These are phyloP conservation scores for Metellina segmentata DNA, from an alignment of 2,888 invertebrate genomes.

Conservation along the genomic window DNA sequence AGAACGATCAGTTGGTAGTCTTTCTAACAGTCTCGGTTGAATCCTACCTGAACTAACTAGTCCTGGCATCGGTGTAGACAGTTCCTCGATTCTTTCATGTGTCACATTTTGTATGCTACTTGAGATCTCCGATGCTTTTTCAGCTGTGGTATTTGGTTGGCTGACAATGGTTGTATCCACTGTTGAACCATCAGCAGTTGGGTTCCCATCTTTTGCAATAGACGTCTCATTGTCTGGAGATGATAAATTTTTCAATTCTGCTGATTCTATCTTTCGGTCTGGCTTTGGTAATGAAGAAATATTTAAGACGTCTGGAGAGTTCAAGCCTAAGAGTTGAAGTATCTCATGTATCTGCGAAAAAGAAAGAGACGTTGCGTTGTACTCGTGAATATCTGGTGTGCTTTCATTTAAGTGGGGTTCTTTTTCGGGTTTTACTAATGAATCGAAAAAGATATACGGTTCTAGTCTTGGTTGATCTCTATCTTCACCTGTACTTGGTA, in stretches of 20 bases:
- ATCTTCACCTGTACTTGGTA: slow-evolving; percentile 29
- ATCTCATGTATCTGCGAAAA: slow-evolving; percentile 42
- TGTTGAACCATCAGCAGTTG: no score
- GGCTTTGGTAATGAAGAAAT: neutral
- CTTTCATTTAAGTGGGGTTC: neutral
- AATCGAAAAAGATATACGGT: slow-evolving; percentile 13
- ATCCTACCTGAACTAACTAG: slow-evolving; percentile 58
- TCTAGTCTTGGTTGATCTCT: neutral
- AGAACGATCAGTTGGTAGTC: neutral
- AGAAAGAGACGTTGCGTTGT: slow-evolving; percentile 27
- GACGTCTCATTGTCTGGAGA: neutral
- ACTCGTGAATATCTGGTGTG: neutral
- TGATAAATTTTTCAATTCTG: neutral
- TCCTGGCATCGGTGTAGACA: neutral
- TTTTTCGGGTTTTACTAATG: neutral
- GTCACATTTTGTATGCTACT: neutral
- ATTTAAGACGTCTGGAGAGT: neutral
- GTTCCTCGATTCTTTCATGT: neutral
- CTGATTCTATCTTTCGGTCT: neutral
- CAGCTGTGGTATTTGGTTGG: neutral
- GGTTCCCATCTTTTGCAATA: no score
- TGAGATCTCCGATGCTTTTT: neutral
- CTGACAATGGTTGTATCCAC: neutral
- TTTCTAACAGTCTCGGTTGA: slow-evolving; percentile 58
- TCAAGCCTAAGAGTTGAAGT: slow-evolving; percentile 36